phyloP scores from a whole-genome alignment of 2,888 invertebrate species.

The Isoperla grammatica region DNA sequence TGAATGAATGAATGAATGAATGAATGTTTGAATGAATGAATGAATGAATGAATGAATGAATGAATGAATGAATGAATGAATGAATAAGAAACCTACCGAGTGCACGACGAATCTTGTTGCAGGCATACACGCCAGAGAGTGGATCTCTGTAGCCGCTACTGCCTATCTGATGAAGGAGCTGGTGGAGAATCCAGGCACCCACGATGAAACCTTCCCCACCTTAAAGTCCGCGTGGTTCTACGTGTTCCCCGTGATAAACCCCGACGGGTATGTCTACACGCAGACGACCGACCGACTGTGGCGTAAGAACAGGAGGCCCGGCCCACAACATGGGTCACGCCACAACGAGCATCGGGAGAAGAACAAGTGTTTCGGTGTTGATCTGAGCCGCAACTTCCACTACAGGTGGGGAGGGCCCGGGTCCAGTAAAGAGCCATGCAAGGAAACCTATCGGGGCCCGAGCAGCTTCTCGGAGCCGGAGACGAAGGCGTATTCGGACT shows the following conservation, averaged over 20 bases:
- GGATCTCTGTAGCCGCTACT: conserved; percentile 66
- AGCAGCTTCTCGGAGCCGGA: conserved; percentile 54
- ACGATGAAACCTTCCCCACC: no score
- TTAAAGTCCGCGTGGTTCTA: conserved; percentile 65
- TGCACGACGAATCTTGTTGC: no score
- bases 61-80: no score
- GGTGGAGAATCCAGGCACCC: conserved; percentile 57
- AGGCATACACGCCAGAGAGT: conserved; percentile 59
- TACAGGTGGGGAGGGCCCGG: conserved; percentile 62
- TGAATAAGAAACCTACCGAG: no score
- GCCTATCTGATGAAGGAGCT: conserved; percentile 66
- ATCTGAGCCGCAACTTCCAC: conserved; percentile 74
- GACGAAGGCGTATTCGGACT: conserved; percentile 46
- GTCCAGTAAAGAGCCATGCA: conserved; percentile 51
- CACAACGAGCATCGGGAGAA: conserved; percentile 43
- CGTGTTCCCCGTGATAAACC: conserved; percentile 65
- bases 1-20: no score
- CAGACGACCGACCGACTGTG: conserved; percentile 59
- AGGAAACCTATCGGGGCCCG: conserved; percentile 56
- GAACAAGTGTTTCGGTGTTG: conserved; percentile 59
- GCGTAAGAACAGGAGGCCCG: conserved; percentile 58
- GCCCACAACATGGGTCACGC: no score
- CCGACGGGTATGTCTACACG: conserved; percentile 66
- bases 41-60: no score
- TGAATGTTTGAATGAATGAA: no score